Evolutionary conservation across 2,888 invertebrate genomes (phyloP), one percentile per base, ranked within the genome.

Genomic region (Andrena haemorrhoa): DNA sequence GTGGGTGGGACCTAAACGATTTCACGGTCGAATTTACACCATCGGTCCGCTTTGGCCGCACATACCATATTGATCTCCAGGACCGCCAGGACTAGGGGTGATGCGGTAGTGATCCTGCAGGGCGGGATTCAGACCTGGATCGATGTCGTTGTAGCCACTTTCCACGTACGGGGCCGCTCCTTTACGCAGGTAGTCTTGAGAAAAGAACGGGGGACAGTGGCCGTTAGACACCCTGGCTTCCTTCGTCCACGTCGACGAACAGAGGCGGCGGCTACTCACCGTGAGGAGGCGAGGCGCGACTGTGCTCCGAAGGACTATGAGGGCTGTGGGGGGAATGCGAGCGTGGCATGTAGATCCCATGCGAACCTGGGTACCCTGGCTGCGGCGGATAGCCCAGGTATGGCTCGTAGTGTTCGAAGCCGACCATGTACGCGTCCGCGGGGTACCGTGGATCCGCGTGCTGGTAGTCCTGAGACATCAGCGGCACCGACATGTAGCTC

Each of bases 111-210:
- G 94, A 89, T 94, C 94, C 88, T 93, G 93, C 84, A 94, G 87
- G 86, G 91, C 92, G 74, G 93, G 92, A 90, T 93, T 94, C 87
- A 94, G 88, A 80, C 93, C 92, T 86, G 94, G 93, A 89, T 95
- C 96, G 91, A 96, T 94, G 92, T 96, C 96, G 91, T 96, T 96
- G 93, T 96, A 96, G 74, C 96, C 96, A 88, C 96, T 94, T 92
- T 95, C 95, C 75, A 95, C 94, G 87, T 94, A 95, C 20, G 94
- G 93, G 33, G 94, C 94, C 79, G 94, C 94, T 41, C 41, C 41
- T 93, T 95, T 95, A 88, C 95, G 94, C 90, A 96, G 92, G 93
- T 96, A 95, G 91, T 95, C 95, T 89, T 86, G 75, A 26, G 23
- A 82, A 78, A 76, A 73, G 29, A n/a, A 35, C 23, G 60, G 29